A percentile compares a stretch with the other conserved stretches of the same genome.
Evolutionary conservation across 2,797 vertebrate genomes (phyloP).

Genomic region (Hippocampus kuda): DNA sequence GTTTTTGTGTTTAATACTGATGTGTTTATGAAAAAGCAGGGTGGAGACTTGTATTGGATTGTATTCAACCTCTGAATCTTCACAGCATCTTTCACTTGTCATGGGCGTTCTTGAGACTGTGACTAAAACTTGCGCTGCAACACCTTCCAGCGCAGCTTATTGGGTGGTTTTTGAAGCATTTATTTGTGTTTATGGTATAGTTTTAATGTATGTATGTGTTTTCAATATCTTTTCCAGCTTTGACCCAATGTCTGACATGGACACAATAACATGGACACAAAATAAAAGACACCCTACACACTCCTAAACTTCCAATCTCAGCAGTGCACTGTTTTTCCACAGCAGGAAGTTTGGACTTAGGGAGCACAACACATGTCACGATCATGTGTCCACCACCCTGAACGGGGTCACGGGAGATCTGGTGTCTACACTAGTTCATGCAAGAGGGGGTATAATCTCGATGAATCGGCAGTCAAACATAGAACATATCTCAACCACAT

Average conservation of each 20-base stretch:
- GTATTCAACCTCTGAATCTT: not conserved
- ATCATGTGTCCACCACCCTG: not conserved
- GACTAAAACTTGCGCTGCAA: not conserved
- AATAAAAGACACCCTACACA: slow-evolving; percentile 5
- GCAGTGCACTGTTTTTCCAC: slow-evolving; percentile 6
- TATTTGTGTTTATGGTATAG: not conserved
- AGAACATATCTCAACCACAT: not conserved
- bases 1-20: slow-evolving; percentile 22
- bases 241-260: slow-evolving; percentile 1
- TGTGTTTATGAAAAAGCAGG: slow-evolving; percentile 30
- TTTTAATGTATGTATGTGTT: not conserved
- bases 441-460: not conserved
- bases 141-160: not conserved
- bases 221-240: not conserved
- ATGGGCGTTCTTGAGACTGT: not conserved
- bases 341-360: slow-evolving; percentile 6
- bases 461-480: not conserved
- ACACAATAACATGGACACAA: not conserved
- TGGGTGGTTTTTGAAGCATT: not conserved
- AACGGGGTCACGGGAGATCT: not conserved
- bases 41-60: slow-evolving; percentile 21
- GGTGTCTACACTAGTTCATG: not conserved
- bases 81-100: not conserved
- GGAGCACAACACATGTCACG: not conserved
- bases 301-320: slow-evolving; percentile 17